Evolutionary conservation across 1,140 invertebrate species (phyloP).

Genomic region (Platorchestia sp.): DNA sequence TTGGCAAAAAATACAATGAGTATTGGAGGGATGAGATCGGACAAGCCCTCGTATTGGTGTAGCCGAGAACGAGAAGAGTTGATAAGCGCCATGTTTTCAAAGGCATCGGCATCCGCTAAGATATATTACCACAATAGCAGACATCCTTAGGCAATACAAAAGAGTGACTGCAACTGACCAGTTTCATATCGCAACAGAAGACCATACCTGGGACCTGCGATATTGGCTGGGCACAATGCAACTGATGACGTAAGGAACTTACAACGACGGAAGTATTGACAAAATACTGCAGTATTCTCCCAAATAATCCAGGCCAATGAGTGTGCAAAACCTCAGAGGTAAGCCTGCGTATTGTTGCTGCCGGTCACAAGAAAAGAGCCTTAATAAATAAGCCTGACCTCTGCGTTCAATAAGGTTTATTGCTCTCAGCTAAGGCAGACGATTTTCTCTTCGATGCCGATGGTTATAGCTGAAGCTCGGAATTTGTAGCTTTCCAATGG

Average conservation of each 20-base stretch:
- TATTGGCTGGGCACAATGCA: neutral
- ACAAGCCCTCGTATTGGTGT: neutral
- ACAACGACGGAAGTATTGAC: neutral
- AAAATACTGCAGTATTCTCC: neutral
- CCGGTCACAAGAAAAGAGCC: neutral
- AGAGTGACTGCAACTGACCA: neutral
- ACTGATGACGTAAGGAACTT: neutral
- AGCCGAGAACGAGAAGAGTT: neutral
- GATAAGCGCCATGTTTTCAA: neutral
- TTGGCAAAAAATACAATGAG: no score
- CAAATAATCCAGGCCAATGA: neutral
- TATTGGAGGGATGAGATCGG: no score
- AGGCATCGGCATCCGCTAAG: neutral
- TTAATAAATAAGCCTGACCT: constrained; percentile 29
- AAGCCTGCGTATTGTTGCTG: neutral
- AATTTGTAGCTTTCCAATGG: constrained; percentile 21
- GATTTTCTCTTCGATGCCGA: neutral
- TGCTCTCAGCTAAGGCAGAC: neutral
- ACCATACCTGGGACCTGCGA: neutral
- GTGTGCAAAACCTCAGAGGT: neutral
- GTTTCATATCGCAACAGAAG: neutral
- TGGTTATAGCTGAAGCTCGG: neutral
- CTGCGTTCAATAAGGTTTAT: constrained; percentile 29
- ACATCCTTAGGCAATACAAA: neutral
- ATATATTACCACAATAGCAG: neutral